Conservation (phyloP, 2,888 invertebrate genomes). For the Acanthosepion pharaonis region DNA sequence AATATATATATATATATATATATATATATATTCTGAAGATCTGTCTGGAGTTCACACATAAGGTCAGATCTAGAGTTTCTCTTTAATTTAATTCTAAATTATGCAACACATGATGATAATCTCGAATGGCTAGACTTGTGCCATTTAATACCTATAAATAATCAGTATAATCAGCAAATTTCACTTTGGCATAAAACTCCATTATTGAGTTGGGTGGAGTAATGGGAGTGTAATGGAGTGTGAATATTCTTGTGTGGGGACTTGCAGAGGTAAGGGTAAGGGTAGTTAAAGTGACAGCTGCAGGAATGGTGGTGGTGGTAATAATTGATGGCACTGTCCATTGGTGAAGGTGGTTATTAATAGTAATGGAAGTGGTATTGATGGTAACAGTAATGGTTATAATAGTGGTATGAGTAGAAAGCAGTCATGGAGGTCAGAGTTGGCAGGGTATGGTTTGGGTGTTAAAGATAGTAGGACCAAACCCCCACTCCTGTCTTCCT, state of each 20-base stretch:
- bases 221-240: conserved; percentile 15
- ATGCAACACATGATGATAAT: no score
- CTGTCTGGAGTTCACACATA: no score
- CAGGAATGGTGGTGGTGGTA: neutral
- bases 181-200: neutral
- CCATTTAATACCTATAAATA: neutral
- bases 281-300: neutral
- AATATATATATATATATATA: no score
- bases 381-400: neutral
- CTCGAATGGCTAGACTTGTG: no score
- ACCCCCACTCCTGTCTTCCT: neutral
- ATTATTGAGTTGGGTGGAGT: neutral
- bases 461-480: neutral
- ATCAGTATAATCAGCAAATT: neutral
- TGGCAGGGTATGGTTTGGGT: neutral
- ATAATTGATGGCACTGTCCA: neutral
- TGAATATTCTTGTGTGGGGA: neutral
- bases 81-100: no score
- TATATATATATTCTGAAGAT: no score
- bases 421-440: no score
- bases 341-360: neutral
- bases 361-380: neutral
- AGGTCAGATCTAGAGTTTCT: no score
- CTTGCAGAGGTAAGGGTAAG: neutral
- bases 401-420: neutral